phyloP scores from a whole-genome alignment of 2,888 invertebrate genomes.

The Xanthostigma xanthostigma region DNA sequence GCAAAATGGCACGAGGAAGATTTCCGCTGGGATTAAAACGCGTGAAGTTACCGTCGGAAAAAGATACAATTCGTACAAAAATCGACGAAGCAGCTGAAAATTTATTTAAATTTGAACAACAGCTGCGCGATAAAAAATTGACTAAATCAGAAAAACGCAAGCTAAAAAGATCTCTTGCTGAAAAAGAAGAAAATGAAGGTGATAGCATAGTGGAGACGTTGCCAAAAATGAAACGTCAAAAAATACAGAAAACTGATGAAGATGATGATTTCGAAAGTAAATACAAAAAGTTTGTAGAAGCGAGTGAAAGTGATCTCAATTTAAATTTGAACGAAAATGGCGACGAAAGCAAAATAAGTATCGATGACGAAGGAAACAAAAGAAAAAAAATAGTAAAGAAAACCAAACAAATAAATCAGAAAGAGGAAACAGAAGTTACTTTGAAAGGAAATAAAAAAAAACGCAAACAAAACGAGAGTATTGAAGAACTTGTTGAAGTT shows the following conservation, averaged over 20 bases:
- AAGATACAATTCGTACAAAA: conserved; percentile 18
- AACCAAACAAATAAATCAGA: conserved; percentile 11
- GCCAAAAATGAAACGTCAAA: conserved; percentile 9
- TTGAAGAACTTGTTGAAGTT: too few species aligned
- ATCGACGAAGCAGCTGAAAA: conserved; percentile 22
- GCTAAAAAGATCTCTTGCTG: conserved; percentile 9
- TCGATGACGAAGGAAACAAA: conserved; percentile 14
- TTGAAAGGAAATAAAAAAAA: too few species aligned
- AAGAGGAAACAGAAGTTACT: conserved; percentile 4
- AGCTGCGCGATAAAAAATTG: conserved; percentile 15
- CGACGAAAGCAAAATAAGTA: conserved; percentile 3
- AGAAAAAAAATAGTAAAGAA: conserved; percentile 9
- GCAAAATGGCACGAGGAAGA: conserved; percentile 37
- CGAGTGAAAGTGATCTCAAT: conserved; percentile 1
- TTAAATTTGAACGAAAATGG: conserved; percentile 19
- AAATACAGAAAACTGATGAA: conserved; percentile 7
- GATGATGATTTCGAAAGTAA: conserved; percentile 9
- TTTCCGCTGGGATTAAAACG: conserved; percentile 52
- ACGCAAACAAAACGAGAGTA: too few species aligned
- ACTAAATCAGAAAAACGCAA: conserved; percentile 11
- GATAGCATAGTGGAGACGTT: conserved; percentile 13
- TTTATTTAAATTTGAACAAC: conserved; percentile 24
- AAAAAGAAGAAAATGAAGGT: conserved; percentile 16
- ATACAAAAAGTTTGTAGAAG: conserved; percentile 4
- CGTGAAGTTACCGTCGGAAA: conserved; percentile 26